Evolutionary conservation across 2,888 invertebrate species (phyloP).

Genomic region (Syrista parreyssii): DNA sequence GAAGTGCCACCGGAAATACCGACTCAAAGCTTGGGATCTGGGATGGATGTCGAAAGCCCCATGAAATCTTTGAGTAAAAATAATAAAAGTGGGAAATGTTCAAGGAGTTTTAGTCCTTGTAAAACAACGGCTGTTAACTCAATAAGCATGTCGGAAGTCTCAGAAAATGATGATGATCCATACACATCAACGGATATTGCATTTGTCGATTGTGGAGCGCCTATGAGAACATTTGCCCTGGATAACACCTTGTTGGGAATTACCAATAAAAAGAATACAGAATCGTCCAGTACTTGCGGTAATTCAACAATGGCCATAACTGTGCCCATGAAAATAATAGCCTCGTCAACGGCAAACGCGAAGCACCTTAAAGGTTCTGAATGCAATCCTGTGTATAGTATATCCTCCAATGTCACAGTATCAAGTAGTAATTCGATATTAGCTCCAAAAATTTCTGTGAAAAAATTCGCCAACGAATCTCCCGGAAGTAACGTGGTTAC

Average conservation of each 20-base stretch:
- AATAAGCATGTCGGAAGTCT: not conserved
- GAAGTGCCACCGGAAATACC: not conserved
- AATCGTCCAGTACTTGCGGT: not conserved
- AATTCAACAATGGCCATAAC: not conserved
- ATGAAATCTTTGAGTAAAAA: not conserved
- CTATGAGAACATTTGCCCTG: constrained; percentile 3
- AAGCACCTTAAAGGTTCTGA: not conserved
- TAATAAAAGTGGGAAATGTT: not conserved
- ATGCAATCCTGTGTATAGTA: not conserved
- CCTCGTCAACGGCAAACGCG: not conserved
- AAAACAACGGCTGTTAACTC: not conserved
- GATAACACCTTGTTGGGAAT: not conserved
- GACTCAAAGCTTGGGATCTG: not conserved
- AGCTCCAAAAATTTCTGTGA: constrained; percentile 37
- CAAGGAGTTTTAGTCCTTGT: not conserved
- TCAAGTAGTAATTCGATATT: not conserved
- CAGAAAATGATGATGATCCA: constrained; percentile 39
- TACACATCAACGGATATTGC: constrained; percentile 42
- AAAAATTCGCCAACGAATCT: constrained; percentile 38
- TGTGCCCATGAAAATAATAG: not conserved
- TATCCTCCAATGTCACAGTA: not conserved
- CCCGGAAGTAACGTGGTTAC: constrained; percentile 11
- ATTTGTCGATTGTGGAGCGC: constrained; percentile 55
- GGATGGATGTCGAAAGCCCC: not conserved
- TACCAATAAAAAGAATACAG: not conserved